Evolutionary conservation across 2,797 vertebrate species (phyloP), one percentile per base, ranked within the genome.

Genomic region (Paedocypris micromegethes): DNA sequence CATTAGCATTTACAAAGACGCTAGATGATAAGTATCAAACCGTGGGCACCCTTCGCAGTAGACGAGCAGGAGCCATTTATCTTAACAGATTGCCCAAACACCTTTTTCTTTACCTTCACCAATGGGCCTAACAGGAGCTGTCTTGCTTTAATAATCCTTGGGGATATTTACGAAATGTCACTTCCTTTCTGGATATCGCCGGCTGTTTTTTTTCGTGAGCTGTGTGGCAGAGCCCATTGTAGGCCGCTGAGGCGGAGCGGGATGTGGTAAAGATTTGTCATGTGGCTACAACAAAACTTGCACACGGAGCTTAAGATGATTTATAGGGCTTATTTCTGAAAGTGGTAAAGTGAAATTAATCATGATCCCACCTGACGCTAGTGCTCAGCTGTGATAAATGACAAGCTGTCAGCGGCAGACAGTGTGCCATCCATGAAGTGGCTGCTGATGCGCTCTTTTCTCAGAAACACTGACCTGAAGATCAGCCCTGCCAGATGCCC

Each of bases 271-370:
- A 88, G 83, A 89, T 90, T 88, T 89, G 89, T 90, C 87, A 88
- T 78, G 82, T 76, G 81, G 79, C 76, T 67, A 67, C 78, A 77
- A 72, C 72, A 79, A 79, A 72, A 75, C 78, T 76, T 75, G 67
- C 83, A 74, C 82, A 52, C 82, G 39, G 64, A 81, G 88, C 81
- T 86, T 83, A 77, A 81, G 77, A 88, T 91, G 90, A 91, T 91
- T 91, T 91, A 91, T 91, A 86, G 88, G 80, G 81, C 90, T 90
- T 91, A 90, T 90, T 91, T 90, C 89, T 90, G 85, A 89, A 89
- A 88, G 88, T 88, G 86, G 88, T 90, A 88, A 91, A 90, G 88
- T 84, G 82, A 88, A 89, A 91, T 91, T 89, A 90, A 91, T 91
- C 90, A 90, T 79, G 77, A 78, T 87, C 88, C 84, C 88, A 89